These are phyloP conservation scores for Enteromius treurensis DNA, from an alignment of 2,797 vertebrate species.

Conservation along the genomic window DNA sequence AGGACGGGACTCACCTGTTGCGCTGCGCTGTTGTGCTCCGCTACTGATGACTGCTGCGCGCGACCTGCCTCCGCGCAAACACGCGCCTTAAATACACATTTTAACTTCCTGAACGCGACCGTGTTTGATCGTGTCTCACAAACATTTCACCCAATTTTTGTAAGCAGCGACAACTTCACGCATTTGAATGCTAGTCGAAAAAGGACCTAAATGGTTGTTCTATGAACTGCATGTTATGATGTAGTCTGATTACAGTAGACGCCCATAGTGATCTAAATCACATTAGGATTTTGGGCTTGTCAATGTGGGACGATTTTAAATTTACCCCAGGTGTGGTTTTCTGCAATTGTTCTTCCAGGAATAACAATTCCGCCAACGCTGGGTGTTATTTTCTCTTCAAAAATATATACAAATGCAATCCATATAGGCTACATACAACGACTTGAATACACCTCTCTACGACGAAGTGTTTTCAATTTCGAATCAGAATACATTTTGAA, in stretches of 20 bases:
- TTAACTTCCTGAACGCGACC: conserved; percentile 53
- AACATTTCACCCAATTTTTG: background rate
- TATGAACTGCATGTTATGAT: conserved; percentile 33
- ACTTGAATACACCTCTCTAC: background rate
- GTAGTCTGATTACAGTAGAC: conserved; percentile 23
- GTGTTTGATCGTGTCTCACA: conserved; percentile 2
- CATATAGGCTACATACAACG: background rate
- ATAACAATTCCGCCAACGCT: conserved; percentile 43
- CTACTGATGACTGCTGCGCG: conserved; percentile 19
- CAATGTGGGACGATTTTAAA: conserved; percentile 47
- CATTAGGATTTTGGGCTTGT: conserved; percentile 54
- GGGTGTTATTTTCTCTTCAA: conserved; percentile 4
- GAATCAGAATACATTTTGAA: background rate
- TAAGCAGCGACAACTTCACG: background rate
- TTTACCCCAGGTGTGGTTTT: conserved; percentile 47
- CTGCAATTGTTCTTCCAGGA: conserved; percentile 44
- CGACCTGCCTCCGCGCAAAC: conserved; percentile 33
- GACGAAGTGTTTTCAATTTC: background rate
- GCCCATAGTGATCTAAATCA: conserved; percentile 55
- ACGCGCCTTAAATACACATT: conserved; percentile 50
- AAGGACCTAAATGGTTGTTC: conserved; percentile 5
- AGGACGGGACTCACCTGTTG: conserved; percentile 49
- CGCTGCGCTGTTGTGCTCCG: conserved; percentile 9
- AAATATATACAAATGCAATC: conserved; percentile 15
- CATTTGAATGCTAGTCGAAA: background rate